Conservation (phyloP, 1,140 invertebrate species). For the Hirudo medicinalis region DNA sequence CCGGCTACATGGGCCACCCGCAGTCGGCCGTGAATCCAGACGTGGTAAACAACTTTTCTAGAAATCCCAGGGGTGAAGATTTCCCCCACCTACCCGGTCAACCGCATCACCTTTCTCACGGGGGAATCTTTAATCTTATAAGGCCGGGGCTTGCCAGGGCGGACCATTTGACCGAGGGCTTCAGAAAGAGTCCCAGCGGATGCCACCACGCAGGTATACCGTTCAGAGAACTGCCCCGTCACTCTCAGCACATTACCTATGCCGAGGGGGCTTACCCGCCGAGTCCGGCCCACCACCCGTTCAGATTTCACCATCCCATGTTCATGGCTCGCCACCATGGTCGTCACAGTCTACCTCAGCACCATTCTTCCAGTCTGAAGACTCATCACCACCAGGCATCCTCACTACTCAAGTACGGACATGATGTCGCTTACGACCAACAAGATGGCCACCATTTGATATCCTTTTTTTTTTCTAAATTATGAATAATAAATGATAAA, state of each 20-base stretch:
- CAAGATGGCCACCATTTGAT: slow-evolving; percentile 33
- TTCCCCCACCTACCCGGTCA: too few relatives aligned
- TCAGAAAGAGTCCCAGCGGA: slow-evolving; percentile 4
- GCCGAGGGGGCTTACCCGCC: slow-evolving; percentile 23
- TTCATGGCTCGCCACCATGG: slow-evolving; percentile 55
- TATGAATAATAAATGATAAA: too few relatives aligned
- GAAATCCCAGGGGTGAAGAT: too few relatives aligned
- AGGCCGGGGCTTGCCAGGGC: slow-evolving; percentile 12
- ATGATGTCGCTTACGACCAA: slow-evolving; percentile 26
- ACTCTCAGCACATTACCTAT: slow-evolving; percentile 32
- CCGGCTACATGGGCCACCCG: too few relatives aligned
- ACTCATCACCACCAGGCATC: slow-evolving; percentile 22
- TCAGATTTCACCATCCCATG: slow-evolving; percentile 41
- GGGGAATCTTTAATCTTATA: slow-evolving; percentile 13
- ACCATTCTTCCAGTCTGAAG: slow-evolving; percentile 26
- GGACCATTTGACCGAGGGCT: slow-evolving; percentile 26
- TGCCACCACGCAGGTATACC: slow-evolving; percentile 4
- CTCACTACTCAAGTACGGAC: slow-evolving; percentile 28
- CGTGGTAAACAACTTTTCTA: too few relatives aligned
- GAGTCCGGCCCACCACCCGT: too few relatives aligned
- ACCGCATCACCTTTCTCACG: slow-evolving; percentile 3
- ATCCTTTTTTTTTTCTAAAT: slow-evolving; percentile 37
- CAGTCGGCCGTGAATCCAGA: too few relatives aligned
- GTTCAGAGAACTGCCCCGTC: slow-evolving; percentile 16
- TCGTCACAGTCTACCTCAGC: slow-evolving; percentile 43